Evolutionary conservation across 1,140 invertebrate genomes (phyloP).

Genomic region (Fopius arisanus): DNA sequence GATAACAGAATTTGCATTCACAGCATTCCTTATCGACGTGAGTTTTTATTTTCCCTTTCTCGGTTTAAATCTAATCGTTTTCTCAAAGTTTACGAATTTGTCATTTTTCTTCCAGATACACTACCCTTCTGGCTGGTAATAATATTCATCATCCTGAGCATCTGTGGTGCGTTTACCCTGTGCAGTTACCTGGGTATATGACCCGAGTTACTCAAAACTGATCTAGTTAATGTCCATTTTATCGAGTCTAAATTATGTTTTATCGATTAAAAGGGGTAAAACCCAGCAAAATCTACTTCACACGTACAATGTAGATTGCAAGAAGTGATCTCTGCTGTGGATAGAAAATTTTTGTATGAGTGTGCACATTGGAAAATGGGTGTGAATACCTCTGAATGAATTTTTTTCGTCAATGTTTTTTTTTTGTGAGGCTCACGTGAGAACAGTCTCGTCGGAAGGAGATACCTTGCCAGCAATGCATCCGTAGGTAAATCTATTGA

Average conservation of each 20-base stretch:
- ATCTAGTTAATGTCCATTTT: conserved; percentile 29
- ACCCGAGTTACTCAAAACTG: conserved; percentile 47
- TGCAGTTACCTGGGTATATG: conserved; percentile 85
- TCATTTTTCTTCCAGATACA: conserved; percentile 70
- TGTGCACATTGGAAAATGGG: not conserved
- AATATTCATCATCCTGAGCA: conserved; percentile 74
- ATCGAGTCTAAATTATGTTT: conserved; percentile 24
- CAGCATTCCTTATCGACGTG: conserved; percentile 83
- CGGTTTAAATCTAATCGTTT: too few species aligned
- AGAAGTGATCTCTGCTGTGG: not conserved
- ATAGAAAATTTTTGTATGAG: not conserved
- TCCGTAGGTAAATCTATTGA: not conserved
- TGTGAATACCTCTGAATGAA: not conserved
- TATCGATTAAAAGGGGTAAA: conserved; percentile 7
- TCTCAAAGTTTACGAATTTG: too few species aligned
- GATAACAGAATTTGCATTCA: conserved; percentile 94
- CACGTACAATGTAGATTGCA: not conserved
- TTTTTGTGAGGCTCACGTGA: not conserved
- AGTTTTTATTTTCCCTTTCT: conserved; percentile 62
- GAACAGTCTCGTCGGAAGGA: not conserved
- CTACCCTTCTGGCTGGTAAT: conserved; percentile 81
- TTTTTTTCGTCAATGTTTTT: not conserved
- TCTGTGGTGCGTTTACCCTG: conserved; percentile 78
- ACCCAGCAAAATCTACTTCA: not conserved
- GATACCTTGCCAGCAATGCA: not conserved